phyloP scores from a whole-genome alignment of 2,888 invertebrate genomes.

The Hyposoter dolosus region DNA sequence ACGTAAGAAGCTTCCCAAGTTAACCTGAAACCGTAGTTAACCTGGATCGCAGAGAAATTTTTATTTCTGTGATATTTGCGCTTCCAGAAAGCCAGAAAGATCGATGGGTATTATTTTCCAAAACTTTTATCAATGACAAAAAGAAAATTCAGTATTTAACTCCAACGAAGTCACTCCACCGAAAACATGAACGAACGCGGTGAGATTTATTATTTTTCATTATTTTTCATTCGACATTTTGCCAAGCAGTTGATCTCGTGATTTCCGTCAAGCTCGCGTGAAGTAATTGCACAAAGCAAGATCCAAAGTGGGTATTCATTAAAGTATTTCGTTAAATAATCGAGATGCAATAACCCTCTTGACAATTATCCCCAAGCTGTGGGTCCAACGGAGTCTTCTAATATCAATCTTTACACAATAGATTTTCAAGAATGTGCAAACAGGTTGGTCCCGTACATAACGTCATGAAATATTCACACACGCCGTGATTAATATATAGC shows the following conservation, averaged over 20 bases:
- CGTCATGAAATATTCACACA: constrained; percentile 28
- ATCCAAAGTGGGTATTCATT: constrained; percentile 1
- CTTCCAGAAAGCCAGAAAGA: too few relatives aligned
- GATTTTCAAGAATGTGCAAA: constrained; percentile 11
- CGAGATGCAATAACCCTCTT: constrained; percentile 18
- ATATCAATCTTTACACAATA: constrained; percentile 37
- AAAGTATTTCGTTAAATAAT: background rate
- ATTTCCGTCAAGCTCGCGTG: background rate
- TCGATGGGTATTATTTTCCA: background rate
- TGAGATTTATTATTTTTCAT: background rate
- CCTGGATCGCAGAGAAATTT: background rate
- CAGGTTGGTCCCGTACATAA: background rate
- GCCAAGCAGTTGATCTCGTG: constrained; percentile 7
- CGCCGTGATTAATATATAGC: constrained; percentile 41
- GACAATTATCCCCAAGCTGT: background rate
- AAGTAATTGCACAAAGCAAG: background rate
- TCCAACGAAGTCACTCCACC: background rate
- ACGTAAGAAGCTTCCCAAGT: too few relatives aligned
- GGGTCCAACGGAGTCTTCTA: too few relatives aligned
- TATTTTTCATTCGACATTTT: background rate
- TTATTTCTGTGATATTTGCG: too few relatives aligned
- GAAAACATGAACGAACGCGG: background rate
- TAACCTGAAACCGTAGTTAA: too few relatives aligned
- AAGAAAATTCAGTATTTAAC: background rate
- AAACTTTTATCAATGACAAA: background rate